Evolutionary conservation across 2,113 vertebrate species (phyloP), one percentile per base, ranked within the genome.

Genomic region (Otis tarda): DNA sequence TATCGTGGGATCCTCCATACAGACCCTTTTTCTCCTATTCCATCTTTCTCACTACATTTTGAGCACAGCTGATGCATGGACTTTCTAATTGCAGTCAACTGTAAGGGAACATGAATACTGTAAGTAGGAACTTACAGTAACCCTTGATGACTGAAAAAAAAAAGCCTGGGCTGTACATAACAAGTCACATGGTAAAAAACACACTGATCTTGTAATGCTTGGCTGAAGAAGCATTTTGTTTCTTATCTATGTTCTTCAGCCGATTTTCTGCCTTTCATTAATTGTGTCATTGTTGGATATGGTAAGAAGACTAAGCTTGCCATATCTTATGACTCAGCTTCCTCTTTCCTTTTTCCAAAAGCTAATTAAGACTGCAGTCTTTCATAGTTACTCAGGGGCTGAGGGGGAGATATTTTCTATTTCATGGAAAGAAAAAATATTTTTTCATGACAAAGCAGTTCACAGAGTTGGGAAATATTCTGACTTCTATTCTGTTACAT

Each of bases 221-320:
- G 71, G 53, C 60, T 61, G 43, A 85, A 90, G 35, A 87, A 90
- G 7, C 18, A 17, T 91, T 94, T 83, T 89, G 25, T 68, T 61
- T 90, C 59, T 69, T 35, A 65, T 27, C 71, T 86, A 1, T 74
- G n/a, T 52, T 94, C 39, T 92, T 88, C 50, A 70, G 87, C 76
- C 80, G 90, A 7, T 78, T 91, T 94, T 94, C 76, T 86, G 87
- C 41, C 55, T 91, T 91, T 77, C 53, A 78, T 93, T 80, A 69
- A 41, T 83, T 93, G 25, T 91, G 57, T 93, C 77, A 2, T 83
- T 64, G 24, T 64, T 96, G 84, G 65, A 85, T 73, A 41, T 10
- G 3, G 24, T 74, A 80, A 49, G 35, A 84, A 60, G 47, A 70
- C 27, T 61, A 63, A 82, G 79, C 31, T 87, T 76, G 22, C 39